Evolutionary conservation across 53 echinoderm and acorn worm species (phyloP).

Genomic region (Holothuria leucospilota): DNA sequence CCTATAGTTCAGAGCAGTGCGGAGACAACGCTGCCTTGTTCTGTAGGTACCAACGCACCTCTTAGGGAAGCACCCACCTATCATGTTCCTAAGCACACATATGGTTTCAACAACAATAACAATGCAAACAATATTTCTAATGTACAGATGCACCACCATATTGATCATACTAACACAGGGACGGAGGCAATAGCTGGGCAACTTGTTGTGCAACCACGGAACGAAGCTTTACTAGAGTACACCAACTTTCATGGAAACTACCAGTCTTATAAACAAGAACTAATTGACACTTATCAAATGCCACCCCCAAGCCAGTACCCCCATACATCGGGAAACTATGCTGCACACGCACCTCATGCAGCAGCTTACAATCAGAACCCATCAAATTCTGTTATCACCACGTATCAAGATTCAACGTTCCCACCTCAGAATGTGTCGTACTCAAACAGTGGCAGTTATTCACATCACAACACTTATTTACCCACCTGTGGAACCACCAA

Average conservation of each 20-base stretch:
- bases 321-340: conserved; percentile 24
- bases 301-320: conserved; percentile 27
- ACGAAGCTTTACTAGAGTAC: conserved; percentile 84
- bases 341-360: conserved; percentile 62
- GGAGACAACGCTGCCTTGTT: conserved; percentile 27
- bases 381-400: conserved; percentile 3
- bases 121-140: conserved; percentile 52
- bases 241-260: conserved; percentile 61
- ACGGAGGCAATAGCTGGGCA: conserved; percentile 62
- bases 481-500: conserved; percentile 7
- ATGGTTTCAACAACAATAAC: conserved; percentile 53
- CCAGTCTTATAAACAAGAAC: conserved; percentile 89
- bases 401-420: conserved; percentile 44
- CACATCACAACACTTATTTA: conserved; percentile 61
- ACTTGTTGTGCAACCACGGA: conserved; percentile 86
- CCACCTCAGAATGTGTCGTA: conserved; percentile 39
- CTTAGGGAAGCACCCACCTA: conserved; percentile 74
- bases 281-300: conserved; percentile 55
- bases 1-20: background rate
- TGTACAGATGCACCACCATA: background rate
- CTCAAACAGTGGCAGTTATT: conserved; percentile 50
- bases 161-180: conserved; percentile 14
- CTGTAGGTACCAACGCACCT: conserved; percentile 42
- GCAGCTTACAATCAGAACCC: conserved; percentile 49
- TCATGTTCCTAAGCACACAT: conserved; percentile 47